phyloP scores from a whole-genome alignment of 2,888 invertebrate species.

The Drosophila helvetica region DNA sequence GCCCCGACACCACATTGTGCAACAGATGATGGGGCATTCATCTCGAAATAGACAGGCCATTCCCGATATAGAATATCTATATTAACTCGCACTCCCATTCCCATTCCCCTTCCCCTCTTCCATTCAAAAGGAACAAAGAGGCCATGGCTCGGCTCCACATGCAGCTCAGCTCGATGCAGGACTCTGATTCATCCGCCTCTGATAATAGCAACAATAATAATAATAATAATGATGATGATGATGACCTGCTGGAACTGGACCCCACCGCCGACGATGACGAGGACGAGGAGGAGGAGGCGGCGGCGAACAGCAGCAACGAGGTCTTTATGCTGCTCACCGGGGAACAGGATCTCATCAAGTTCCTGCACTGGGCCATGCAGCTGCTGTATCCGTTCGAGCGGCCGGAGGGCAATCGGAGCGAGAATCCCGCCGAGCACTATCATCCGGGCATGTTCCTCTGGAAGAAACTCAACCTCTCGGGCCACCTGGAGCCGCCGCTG shows the following conservation, averaged over 20 bases:
- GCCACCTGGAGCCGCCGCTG: conserved; percentile 80
- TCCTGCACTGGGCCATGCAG: conserved; percentile 81
- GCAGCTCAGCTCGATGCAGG: conserved; percentile 49
- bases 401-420: conserved; percentile 34
- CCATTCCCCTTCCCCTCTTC: neutral
- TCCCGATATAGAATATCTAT: conserved; percentile 27
- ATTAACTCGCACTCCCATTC: conserved; percentile 4
- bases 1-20: conserved; percentile 20
- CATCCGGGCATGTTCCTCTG: conserved; percentile 77
- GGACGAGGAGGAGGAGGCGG: neutral
- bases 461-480: conserved; percentile 82
- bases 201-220: conserved; percentile 17
- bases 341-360: conserved; percentile 80
- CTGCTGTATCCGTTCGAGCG: conserved; percentile 72
- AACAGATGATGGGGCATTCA: conserved; percentile 63
- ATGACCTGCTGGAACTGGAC: conserved; percentile 14
- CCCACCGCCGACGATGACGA: neutral
- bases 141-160: conserved; percentile 55
- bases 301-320: conserved; percentile 64
- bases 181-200: conserved; percentile 24
- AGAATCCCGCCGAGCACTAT: conserved; percentile 68
- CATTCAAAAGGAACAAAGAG: conserved; percentile 57
- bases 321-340: conserved; percentile 77
- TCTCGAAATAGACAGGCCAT: conserved; percentile 49
- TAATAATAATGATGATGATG: conserved; percentile 26